Evolutionary conservation across 1,140 invertebrate genomes (phyloP).

Genomic region (Pseudomyrmex sp.): DNA sequence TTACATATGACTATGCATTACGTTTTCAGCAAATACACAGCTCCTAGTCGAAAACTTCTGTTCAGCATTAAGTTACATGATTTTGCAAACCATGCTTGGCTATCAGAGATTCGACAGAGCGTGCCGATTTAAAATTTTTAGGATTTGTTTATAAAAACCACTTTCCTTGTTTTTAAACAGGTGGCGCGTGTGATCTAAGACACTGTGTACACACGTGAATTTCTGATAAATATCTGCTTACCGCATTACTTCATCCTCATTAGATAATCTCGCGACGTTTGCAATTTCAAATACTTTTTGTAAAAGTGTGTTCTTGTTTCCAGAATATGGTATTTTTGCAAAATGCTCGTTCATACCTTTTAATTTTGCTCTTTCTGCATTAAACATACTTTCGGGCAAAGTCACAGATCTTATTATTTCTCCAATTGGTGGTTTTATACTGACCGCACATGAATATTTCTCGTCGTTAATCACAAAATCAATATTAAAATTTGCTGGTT

Average conservation of each 20-base stretch:
- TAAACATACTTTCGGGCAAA: slow-evolving; percentile 92
- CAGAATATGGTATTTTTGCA: slow-evolving; percentile 84
- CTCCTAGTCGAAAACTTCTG: no score
- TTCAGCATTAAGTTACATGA: no score
- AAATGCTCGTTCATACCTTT: slow-evolving; percentile 96
- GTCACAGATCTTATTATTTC: slow-evolving; percentile 94
- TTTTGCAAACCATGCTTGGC: no score
- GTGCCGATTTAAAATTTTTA: no score
- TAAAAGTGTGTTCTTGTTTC: slow-evolving; percentile 83
- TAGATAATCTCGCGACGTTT: slow-evolving; percentile 92
- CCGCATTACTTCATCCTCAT: slow-evolving; percentile 87
- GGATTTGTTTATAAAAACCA: no score
- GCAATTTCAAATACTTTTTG: slow-evolving; percentile 90
- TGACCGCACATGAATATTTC: slow-evolving; percentile 83
- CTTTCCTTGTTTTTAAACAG: no score
- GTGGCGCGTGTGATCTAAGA: no score
- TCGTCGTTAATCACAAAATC: slow-evolving; percentile 87
- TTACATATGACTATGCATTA: no score
- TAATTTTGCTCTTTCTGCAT: slow-evolving; percentile 91
- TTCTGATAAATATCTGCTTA: slow-evolving; percentile 72
- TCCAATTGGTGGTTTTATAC: slow-evolving; percentile 93
- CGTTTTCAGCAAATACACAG: no score
- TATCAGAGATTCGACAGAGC: no score
- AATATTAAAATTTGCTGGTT: slow-evolving; percentile 93
- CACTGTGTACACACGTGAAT: neutral